These are phyloP conservation scores for Pyxicephalus adspersus DNA, from an alignment of 2,113 vertebrate species.

Conservation along the genomic window DNA sequence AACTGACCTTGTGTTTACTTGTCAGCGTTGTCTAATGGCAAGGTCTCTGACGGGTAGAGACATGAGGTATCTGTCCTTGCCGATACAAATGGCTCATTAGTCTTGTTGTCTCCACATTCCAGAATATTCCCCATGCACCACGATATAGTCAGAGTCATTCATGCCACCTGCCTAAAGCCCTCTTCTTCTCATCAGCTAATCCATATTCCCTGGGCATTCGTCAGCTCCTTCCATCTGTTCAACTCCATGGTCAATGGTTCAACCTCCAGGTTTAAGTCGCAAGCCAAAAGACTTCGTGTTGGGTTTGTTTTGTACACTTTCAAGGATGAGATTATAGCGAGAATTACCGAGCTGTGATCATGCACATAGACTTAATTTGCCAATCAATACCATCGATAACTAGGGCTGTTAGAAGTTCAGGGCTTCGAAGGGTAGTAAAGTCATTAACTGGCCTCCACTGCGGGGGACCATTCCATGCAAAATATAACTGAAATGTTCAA, in stretches of 20 bases:
- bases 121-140: slow-evolving; percentile 24
- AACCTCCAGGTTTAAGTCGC: slow-evolving; percentile 33
- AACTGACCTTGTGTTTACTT: neutral
- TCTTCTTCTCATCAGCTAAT: slow-evolving; percentile 40
- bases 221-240: slow-evolving; percentile 35
- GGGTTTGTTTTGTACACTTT: slow-evolving; percentile 23
- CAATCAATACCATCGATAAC: slow-evolving; percentile 29
- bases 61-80: slow-evolving; percentile 24
- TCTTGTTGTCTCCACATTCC: slow-evolving; percentile 38
- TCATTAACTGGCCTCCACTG: too few relatives aligned
- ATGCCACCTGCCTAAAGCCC: slow-evolving; percentile 35
- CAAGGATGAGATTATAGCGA: slow-evolving; percentile 2
- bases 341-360: neutral
- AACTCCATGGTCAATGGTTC: slow-evolving; percentile 35
- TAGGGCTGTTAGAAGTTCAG: neutral
- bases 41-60: slow-evolving; percentile 7
- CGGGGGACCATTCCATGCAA: too few relatives aligned
- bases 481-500: too few relatives aligned
- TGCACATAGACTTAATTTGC: slow-evolving; percentile 26
- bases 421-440: neutral
- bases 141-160: slow-evolving; percentile 28
- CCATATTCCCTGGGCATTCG: slow-evolving; percentile 37
- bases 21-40: neutral
- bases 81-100: slow-evolving; percentile 18
- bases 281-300: slow-evolving; percentile 4